A percentile compares a stretch with the other conserved stretches of the same genome.
phyloP scores from a whole-genome alignment of 2,113 vertebrate species.

The Brachypodius melanocephalos region DNA sequence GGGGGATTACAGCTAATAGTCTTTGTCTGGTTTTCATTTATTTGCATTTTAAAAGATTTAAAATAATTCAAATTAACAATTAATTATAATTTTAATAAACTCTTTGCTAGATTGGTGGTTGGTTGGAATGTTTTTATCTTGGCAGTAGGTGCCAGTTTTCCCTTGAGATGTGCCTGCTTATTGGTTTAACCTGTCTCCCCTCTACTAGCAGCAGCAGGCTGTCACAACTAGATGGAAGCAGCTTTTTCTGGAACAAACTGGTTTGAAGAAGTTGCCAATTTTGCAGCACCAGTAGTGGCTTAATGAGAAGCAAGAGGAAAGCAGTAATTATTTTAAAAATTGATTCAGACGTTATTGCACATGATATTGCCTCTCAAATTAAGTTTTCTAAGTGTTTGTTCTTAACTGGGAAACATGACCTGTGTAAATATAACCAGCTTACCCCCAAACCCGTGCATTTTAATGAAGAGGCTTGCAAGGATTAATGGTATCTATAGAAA shows the following conservation, averaged over 20 bases:
- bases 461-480: background rate
- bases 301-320: constrained; percentile 47
- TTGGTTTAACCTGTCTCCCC: constrained; percentile 65
- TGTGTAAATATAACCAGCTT: constrained; percentile 5
- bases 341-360: background rate
- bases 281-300: background rate
- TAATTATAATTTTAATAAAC: background rate
- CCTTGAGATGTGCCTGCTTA: background rate
- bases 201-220: constrained; percentile 43
- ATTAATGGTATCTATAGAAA: background rate
- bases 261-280: constrained; percentile 61
- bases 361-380: background rate
- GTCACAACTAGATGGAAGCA: constrained; percentile 52
- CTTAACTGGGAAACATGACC: constrained; percentile 8
- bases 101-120: background rate
- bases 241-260: constrained; percentile 65
- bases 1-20: constrained; percentile 27
- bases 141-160: background rate
- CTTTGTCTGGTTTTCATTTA: background rate
- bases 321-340: constrained; percentile 41
- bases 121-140: background rate
- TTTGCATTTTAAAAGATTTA: constrained; percentile 14
- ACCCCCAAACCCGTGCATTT: background rate
- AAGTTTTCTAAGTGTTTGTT: constrained; percentile 11
- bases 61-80: background rate